Evolutionary conservation across 2,797 vertebrate genomes (phyloP).

Genomic region (Neomorphus geoffroyi): DNA sequence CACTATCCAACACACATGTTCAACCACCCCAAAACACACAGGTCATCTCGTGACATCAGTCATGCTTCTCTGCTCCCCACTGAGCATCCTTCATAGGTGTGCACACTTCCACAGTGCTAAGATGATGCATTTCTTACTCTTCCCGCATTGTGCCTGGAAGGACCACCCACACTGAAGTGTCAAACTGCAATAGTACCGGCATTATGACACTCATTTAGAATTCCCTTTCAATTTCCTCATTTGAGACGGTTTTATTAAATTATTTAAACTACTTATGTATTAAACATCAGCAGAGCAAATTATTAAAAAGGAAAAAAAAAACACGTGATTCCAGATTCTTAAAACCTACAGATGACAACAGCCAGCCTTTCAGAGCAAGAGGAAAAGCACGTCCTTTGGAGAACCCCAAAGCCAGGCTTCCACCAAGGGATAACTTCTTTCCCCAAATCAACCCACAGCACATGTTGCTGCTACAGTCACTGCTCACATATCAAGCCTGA

Average conservation of each 20-base stretch:
- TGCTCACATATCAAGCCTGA: background rate
- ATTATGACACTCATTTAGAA: background rate
- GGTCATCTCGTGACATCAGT: background rate
- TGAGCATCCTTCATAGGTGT: background rate
- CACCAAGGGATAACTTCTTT: background rate
- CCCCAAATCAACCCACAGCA: background rate
- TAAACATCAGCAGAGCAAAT: slow-evolving; percentile 38
- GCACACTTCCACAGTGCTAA: background rate
- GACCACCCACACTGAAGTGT: background rate
- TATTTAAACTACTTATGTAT: slow-evolving; percentile 54
- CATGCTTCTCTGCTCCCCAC: background rate
- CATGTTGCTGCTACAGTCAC: fast-evolving
- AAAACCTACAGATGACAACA: background rate
- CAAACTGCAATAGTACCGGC: background rate
- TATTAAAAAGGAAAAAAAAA: background rate
- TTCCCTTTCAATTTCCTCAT: slow-evolving; percentile 44
- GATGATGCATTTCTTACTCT: background rate
- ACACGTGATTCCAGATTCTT: background rate
- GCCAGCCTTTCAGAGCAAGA: background rate
- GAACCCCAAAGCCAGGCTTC: background rate
- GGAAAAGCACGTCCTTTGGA: background rate
- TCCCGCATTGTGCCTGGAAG: background rate
- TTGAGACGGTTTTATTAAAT: slow-evolving; percentile 37
- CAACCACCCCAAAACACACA: background rate
- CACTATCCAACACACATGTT: background rate